phyloP scores from a whole-genome alignment of 2,113 vertebrate genomes.

The Sigmodon hispidus region DNA sequence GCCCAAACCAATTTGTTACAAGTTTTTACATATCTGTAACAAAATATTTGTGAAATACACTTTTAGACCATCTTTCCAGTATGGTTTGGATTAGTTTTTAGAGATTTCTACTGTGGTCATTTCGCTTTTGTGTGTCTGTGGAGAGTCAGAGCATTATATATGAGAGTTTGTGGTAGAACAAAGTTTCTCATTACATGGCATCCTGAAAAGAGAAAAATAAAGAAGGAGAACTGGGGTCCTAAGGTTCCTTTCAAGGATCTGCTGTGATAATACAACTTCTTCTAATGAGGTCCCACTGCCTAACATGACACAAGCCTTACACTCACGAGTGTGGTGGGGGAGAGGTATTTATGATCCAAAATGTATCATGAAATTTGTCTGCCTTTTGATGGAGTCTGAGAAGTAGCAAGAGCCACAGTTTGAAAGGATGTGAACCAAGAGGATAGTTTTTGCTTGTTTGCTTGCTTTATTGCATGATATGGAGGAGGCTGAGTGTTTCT shows the following conservation, averaged over 20 bases:
- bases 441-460: too few species aligned
- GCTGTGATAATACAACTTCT: background rate
- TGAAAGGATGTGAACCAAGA: background rate
- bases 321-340: rapidly evolving
- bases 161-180: background rate
- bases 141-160: background rate
- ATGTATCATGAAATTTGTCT: background rate
- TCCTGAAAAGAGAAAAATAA: background rate
- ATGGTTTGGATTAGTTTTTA: background rate
- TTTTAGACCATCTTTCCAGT: too few species aligned
- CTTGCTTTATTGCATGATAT: background rate
- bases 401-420: background rate
- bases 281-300: background rate
- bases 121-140: background rate
- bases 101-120: background rate
- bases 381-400: background rate
- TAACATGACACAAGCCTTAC: background rate
- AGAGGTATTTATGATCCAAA: too few species aligned
- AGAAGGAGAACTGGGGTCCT: background rate
- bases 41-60: background rate
- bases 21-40: background rate
- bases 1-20: background rate
- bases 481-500: background rate
- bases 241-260: background rate
- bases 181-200: background rate